These are phyloP conservation scores for Toxonevra muliebris DNA, from an alignment of 2,888 invertebrate species.

Conservation along the genomic window DNA sequence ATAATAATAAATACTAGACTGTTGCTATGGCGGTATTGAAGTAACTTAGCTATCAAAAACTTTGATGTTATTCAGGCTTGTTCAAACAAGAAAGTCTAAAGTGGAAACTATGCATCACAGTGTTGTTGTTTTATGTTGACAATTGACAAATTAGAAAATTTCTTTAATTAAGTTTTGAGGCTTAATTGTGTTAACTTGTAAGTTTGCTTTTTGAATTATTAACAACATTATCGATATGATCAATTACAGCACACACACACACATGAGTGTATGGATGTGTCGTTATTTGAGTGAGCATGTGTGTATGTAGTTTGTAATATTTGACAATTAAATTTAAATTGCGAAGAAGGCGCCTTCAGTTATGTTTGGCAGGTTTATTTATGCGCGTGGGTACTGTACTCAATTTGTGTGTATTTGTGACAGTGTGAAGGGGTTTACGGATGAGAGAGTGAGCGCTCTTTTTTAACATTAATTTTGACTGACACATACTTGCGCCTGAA, in stretches of 20 bases:
- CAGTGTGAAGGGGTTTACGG: too few species aligned
- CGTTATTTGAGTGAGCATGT: neutral
- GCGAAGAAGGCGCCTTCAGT: neutral
- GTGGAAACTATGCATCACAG: too few species aligned
- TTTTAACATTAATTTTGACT: too few species aligned
- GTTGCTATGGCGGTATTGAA: too few species aligned
- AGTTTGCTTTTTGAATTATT: constrained; percentile 33
- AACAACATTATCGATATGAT: constrained; percentile 28
- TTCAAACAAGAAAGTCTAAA: too few species aligned
- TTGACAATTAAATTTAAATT: constrained; percentile 15
- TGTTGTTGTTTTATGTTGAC: constrained; percentile 17
- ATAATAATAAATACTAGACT: too few species aligned
- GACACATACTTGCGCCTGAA: too few species aligned
- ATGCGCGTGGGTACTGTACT: too few species aligned
- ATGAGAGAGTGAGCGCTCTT: too few species aligned
- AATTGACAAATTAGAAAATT: constrained; percentile 34
- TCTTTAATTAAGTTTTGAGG: constrained; percentile 36
- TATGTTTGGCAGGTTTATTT: neutral
- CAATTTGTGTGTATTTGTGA: too few species aligned
- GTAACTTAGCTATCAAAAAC: too few species aligned
- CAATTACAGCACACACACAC: neutral
- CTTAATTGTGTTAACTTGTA: constrained; percentile 35
- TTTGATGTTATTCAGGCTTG: too few species aligned
- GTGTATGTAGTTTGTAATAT: neutral
- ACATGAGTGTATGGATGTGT: neutral